Conservation (phyloP, 2,888 invertebrate genomes). For the Tridacna crocea region DNA sequence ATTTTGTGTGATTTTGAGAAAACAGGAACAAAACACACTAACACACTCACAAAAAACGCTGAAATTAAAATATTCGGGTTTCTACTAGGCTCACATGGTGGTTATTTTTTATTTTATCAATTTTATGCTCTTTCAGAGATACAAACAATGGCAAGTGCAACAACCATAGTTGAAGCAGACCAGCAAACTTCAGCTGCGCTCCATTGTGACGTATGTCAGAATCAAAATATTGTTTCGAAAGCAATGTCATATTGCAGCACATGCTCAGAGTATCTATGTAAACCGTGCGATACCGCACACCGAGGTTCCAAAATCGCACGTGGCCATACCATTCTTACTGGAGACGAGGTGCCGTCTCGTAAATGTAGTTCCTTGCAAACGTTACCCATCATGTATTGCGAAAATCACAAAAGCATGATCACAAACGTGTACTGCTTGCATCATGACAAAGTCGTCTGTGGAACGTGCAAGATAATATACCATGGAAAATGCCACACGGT, state of each 20-base stretch:
- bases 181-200: too few relatives aligned
- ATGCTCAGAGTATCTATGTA: not conserved
- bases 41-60: too few relatives aligned
- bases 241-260: not conserved
- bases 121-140: too few relatives aligned
- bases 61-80: too few relatives aligned
- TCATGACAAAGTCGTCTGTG: not conserved
- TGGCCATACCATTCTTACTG: not conserved
- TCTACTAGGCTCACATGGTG: too few relatives aligned
- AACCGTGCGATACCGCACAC: not conserved
- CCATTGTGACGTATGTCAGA: not conserved
- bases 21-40: too few relatives aligned
- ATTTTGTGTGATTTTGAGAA: too few relatives aligned
- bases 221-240: not conserved
- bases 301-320: not conserved
- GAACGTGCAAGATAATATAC: not conserved
- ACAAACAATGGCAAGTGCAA: too few relatives aligned
- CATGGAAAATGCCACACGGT: not conserved
- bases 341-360: not conserved
- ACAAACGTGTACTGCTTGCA: not conserved
- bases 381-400: not conserved
- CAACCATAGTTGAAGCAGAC: too few relatives aligned
- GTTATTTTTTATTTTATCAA: too few relatives aligned
- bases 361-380: too few relatives aligned
- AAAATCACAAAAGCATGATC: not conserved